These are phyloP conservation scores for Acronicta leporina DNA, from an alignment of 2,888 invertebrate genomes.

Conservation along the genomic window DNA sequence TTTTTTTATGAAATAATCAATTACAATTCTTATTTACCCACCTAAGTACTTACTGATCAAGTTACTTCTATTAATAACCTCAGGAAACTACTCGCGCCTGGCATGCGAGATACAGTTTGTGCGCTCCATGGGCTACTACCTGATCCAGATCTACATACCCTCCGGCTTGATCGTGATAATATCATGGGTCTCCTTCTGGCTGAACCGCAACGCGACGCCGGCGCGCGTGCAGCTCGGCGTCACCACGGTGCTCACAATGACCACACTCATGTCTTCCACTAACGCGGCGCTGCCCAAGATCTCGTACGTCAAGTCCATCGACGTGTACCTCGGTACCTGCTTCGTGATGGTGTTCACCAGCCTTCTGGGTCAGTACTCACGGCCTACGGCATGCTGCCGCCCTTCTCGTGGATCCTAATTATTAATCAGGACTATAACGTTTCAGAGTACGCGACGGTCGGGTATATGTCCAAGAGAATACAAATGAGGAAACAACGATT, in stretches of 20 bases:
- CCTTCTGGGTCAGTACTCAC: conserved; percentile 92
- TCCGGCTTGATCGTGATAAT: conserved; percentile 98
- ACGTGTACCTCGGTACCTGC: conserved; percentile 98
- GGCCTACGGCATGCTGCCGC: neutral
- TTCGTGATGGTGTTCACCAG: conserved; percentile 99
- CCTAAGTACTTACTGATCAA: conserved; percentile 14
- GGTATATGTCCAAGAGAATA: conserved; percentile 98
- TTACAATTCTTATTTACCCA: neutral
- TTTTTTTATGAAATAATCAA: neutral
- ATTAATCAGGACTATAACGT: conserved; percentile 8
- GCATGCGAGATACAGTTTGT: conserved; percentile 98
- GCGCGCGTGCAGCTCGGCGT: conserved; percentile 97
- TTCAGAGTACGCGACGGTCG: conserved; percentile 98
- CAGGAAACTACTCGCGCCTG: conserved; percentile 97
- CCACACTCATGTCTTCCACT: conserved; percentile 98
- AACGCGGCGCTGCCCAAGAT: conserved; percentile 98
- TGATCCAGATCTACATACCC: conserved; percentile 99
- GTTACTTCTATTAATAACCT: conserved; percentile 10
- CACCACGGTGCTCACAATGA: conserved; percentile 98
- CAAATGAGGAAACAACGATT: conserved; percentile 97
- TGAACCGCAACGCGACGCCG: conserved; percentile 97
- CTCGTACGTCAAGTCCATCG: conserved; percentile 98
- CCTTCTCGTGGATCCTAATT: neutral
- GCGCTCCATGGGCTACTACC: conserved; percentile 98
- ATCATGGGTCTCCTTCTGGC: conserved; percentile 98